Conservation (phyloP, 2,888 invertebrate species). For the Elgonia sp. region DNA sequence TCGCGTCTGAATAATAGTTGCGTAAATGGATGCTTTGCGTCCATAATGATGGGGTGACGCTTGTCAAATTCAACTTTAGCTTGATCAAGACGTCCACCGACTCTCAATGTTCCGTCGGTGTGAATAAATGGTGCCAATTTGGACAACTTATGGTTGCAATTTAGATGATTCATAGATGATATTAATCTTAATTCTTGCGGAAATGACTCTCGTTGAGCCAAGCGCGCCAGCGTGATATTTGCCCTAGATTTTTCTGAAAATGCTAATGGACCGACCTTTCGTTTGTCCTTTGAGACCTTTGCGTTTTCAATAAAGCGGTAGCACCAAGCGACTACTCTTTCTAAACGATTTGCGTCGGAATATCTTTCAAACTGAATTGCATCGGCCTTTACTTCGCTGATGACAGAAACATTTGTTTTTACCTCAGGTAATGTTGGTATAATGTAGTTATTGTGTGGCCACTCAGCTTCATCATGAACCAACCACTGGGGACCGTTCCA, state of each 20-base stretch:
- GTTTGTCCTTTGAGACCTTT: background rate
- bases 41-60: background rate
- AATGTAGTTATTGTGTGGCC: conserved; percentile 14
- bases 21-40: background rate
- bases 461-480: background rate
- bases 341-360: background rate
- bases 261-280: background rate
- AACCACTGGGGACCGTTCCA: conserved; percentile 8
- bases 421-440: conserved; percentile 1
- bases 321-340: background rate
- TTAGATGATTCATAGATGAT: background rate
- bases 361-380: background rate
- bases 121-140: conserved; percentile 15
- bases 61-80: background rate
- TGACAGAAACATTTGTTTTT: background rate
- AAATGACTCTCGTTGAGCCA: conserved; percentile 12
- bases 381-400: no score
- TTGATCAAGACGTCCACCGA: background rate
- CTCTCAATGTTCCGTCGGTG: no score
- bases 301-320: background rate
- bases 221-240: background rate
- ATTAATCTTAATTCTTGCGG: background rate
- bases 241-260: background rate
- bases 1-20: background rate
- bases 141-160: background rate